Base-by-base conservation (phyloP, 2,888 invertebrate species). In the Cataglyphis albicans region DNA sequence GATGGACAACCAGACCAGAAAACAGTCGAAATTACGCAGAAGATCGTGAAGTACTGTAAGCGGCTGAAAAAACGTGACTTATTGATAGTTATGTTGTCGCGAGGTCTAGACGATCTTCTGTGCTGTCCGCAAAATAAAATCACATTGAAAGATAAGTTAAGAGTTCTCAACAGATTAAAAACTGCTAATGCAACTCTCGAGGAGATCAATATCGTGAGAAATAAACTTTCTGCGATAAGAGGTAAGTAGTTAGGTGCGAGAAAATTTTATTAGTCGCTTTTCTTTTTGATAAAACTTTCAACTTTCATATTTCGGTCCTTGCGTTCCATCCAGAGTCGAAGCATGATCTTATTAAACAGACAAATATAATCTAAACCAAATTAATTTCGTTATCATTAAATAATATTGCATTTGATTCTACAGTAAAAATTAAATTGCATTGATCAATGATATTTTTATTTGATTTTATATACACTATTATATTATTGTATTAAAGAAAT, bases 71-170 rank as follows among this genome's bases (percentile, higher is more conserved):
- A 94, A 63, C 89, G 93, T 32, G 96, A 96, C 89, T 89, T 96
- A 25, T 92, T 97, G 29, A 89, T 97, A 32, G 96, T 96, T 3
- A 94, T 97, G 41, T 95, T 97, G 18, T 94, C 95, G 92, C 96
- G 96, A 67, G 97, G 96, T 18, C 96, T 96, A 1, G 97, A 97
- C n/a, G 96, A 97, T 32, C 94, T 97, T 15, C 93, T 97, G 5
- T 95, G 96, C n/a, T 93, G 95, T 15, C 97, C 97, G 0, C 93
- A 93, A 32, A 94, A 95, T 12, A 95, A 95, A 0, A 92, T 97
- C 0, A 95, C 95, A 4, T 89, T 97, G 52, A 92, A 95, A 15
- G 96, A 97, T 74, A 96, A 96, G 91, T 88, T 95, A 55, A 83
- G 92, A 25, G 91, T 96, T 5, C 95, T 96, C 10, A 93, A 93